phyloP scores from a whole-genome alignment of 2,888 invertebrate species.

The Noctua comes region DNA sequence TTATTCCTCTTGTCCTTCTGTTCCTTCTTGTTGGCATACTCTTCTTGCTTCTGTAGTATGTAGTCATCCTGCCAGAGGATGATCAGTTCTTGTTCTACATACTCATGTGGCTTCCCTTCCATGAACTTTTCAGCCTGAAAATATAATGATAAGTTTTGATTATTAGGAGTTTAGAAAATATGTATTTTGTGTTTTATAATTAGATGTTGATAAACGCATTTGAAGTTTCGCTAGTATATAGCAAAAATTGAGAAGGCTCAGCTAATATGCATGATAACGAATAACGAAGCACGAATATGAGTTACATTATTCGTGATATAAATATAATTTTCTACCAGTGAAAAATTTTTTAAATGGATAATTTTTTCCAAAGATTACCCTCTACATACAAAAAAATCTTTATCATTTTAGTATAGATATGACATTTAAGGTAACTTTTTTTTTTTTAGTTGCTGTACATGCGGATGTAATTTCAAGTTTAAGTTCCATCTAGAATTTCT shows the following conservation, averaged over 20 bases:
- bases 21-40: slow-evolving; percentile 91
- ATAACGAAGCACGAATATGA: too few species aligned
- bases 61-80: slow-evolving; percentile 94
- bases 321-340: too few species aligned
- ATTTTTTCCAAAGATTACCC: too few species aligned
- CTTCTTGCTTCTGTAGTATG: slow-evolving; percentile 92
- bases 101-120: slow-evolving; percentile 92
- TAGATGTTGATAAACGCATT: not conserved
- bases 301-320: too few species aligned
- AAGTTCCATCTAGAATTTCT: not conserved
- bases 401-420: not conserved
- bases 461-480: not conserved
- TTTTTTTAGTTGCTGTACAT: not conserved
- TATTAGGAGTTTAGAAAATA: not conserved
- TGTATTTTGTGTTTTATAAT: not conserved
- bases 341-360: too few species aligned
- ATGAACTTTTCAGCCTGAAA: slow-evolving; percentile 93
- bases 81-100: slow-evolving; percentile 91
- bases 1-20: slow-evolving; percentile 90
- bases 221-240: not conserved
- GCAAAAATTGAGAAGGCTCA: too few species aligned
- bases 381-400: too few species aligned
- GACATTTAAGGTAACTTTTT: not conserved
- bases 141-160: slow-evolving; percentile 21
- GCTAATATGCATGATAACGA: too few species aligned